These are phyloP conservation scores for Hemibagrus guttatus DNA, from an alignment of 2,797 vertebrate species.

Conservation along the genomic window DNA sequence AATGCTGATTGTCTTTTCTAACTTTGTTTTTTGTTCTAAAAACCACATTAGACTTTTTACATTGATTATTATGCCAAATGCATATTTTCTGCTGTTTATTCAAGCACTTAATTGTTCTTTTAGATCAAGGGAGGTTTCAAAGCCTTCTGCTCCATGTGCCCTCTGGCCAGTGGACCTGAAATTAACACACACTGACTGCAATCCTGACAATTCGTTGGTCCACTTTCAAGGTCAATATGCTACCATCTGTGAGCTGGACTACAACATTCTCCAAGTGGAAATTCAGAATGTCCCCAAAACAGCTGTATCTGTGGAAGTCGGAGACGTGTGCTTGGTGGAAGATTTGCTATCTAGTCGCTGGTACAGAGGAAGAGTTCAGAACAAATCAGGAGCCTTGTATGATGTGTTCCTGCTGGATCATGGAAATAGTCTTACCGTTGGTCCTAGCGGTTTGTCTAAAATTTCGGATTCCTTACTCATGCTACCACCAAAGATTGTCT, in stretches of 20 bases:
- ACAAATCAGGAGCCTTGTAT: slow-evolving; percentile 67
- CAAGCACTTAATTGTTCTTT: slow-evolving; percentile 33
- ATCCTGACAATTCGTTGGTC: slow-evolving; percentile 78
- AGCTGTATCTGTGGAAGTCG: slow-evolving; percentile 66
- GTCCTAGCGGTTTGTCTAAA: slow-evolving; percentile 70
- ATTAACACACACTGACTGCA: slow-evolving; percentile 81
- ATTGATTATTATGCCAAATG: background rate
- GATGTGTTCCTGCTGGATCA: slow-evolving; percentile 85
- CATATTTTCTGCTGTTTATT: background rate
- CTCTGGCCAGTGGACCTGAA: slow-evolving; percentile 79
- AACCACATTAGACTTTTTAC: background rate
- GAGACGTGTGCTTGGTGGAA: slow-evolving; percentile 87
- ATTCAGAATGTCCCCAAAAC: slow-evolving; percentile 82
- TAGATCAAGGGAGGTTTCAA: slow-evolving; percentile 71
- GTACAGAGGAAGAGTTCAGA: slow-evolving; percentile 88
- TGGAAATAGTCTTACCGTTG: slow-evolving; percentile 78
- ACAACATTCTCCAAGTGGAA: slow-evolving; percentile 85
- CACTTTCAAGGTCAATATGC: slow-evolving; percentile 84
- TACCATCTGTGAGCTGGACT: slow-evolving; percentile 83
- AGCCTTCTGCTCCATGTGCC: slow-evolving; percentile 55
- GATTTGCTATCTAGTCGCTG: slow-evolving; percentile 79
- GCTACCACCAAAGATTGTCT: slow-evolving; percentile 84
- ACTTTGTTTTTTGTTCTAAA: background rate
- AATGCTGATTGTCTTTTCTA: background rate
- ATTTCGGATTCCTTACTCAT: slow-evolving; percentile 79